Evolutionary conservation across 2,888 invertebrate species (phyloP).

Genomic region (Melanargia galathea): DNA sequence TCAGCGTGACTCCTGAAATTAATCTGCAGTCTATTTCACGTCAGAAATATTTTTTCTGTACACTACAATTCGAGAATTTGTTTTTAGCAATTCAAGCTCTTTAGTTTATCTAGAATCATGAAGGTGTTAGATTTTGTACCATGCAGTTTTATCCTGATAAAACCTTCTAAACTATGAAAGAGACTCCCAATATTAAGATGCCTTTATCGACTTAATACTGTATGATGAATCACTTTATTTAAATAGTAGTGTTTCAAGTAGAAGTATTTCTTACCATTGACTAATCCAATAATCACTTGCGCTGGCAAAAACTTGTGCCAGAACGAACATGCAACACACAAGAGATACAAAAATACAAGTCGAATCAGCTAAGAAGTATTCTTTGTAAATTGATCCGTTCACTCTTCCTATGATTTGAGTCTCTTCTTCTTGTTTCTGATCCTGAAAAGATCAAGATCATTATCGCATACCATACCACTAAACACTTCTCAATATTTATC

Average conservation of each 20-base stretch:
- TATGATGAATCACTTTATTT: not conserved
- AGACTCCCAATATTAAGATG: not conserved
- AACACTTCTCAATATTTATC: no score
- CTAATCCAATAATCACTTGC: conserved; percentile 75
- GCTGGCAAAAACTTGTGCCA: conserved; percentile 82
- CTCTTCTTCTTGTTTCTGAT: conserved; percentile 69
- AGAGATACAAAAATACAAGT: conserved; percentile 54
- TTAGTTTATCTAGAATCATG: not conserved
- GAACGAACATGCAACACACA: conserved; percentile 67
- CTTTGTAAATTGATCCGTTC: conserved; percentile 64
- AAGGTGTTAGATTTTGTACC: not conserved
- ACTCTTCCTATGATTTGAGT: conserved; percentile 66
- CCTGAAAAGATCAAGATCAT: conserved; percentile 48
- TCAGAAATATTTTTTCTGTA: not conserved
- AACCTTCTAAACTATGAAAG: not conserved
- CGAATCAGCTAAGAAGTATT: conserved; percentile 67
- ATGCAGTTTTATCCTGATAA: not conserved
- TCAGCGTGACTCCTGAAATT: conserved; percentile 67
- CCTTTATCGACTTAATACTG: not conserved
- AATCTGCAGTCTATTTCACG: not conserved
- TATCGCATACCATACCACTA: no score
- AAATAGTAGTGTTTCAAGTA: no score
- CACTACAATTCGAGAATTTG: not conserved
- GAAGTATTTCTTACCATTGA: conserved; percentile 59
- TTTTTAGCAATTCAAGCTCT: not conserved